Evolutionary conservation across 2,888 invertebrate species (phyloP).

Genomic region (Nematopogon swammerdamellus): DNA sequence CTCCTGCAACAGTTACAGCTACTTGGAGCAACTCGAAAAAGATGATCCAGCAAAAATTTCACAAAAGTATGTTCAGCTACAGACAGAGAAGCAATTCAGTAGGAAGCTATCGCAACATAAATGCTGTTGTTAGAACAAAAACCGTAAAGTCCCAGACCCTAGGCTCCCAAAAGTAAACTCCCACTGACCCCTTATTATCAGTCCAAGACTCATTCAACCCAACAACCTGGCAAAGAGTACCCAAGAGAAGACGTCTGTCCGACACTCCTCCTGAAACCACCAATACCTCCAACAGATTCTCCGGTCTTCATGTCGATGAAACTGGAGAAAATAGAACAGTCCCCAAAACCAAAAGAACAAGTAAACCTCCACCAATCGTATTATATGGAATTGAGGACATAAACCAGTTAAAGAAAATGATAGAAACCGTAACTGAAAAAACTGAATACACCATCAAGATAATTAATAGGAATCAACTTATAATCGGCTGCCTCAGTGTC

Average conservation of each 20-base stretch:
- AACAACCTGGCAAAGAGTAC: too few species aligned
- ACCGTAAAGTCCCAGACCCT: too few species aligned
- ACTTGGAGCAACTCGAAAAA: constrained; percentile 1
- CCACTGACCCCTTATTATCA: too few species aligned
- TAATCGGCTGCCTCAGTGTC: not conserved
- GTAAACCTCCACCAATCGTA: constrained; percentile 17
- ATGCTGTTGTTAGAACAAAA: too few species aligned
- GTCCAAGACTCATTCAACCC: too few species aligned
- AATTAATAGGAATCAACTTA: not conserved
- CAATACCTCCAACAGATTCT: not conserved
- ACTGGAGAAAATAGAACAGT: not conserved
- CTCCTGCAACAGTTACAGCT: constrained; percentile 5
- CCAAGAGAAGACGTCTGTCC: not conserved
- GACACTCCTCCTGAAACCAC: not conserved
- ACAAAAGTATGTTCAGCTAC: constrained; percentile 3
- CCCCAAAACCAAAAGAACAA: not conserved
- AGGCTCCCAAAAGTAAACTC: too few species aligned
- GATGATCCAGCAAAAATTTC: constrained; percentile 5
- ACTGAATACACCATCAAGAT: not conserved
- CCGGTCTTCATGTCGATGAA: not conserved
- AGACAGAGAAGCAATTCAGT: not conserved
- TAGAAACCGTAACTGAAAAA: not conserved
- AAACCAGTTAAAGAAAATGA: not conserved
- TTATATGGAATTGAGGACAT: constrained; percentile 17
- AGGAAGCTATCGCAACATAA: too few species aligned